phyloP scores from a whole-genome alignment of 37 sponge, comb jelly and placozoan species.

The Geodia barretti region DNA sequence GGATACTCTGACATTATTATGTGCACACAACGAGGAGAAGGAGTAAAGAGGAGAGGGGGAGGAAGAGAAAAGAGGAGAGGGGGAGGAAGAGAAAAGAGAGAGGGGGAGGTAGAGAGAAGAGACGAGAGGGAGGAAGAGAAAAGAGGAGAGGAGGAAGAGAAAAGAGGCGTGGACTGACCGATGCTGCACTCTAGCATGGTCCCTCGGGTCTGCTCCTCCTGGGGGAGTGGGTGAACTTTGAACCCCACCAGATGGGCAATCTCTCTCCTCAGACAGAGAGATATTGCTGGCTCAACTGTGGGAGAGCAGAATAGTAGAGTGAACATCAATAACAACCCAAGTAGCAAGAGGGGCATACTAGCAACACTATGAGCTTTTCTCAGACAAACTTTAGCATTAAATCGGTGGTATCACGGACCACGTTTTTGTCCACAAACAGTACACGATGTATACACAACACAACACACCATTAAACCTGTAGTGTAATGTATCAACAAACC shows the following conservation, averaged over 20 bases:
- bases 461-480: too few species aligned
- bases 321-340: not conserved
- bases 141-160: too few species aligned
- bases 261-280: constrained; percentile 43
- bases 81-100: not conserved
- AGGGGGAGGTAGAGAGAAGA: not conserved
- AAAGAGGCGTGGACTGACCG: not conserved
- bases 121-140: not conserved
- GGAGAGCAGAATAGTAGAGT: not conserved
- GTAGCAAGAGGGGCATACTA: too few species aligned
- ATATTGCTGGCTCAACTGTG: constrained; percentile 3
- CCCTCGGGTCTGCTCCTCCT: not conserved
- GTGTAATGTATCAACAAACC: too few species aligned
- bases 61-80: not conserved
- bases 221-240: constrained; percentile 5
- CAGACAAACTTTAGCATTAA: not conserved
- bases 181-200: not conserved
- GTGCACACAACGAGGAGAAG: not conserved
- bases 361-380: too few species aligned
- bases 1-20: not conserved
- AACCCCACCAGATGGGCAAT: constrained; percentile 23
- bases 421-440: not conserved
- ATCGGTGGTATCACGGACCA: not conserved
- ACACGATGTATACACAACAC: not conserved
- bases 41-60: not conserved